Evolutionary conservation across 2,888 invertebrate genomes (phyloP).

Genomic region (Seladonia tumulorum): DNA sequence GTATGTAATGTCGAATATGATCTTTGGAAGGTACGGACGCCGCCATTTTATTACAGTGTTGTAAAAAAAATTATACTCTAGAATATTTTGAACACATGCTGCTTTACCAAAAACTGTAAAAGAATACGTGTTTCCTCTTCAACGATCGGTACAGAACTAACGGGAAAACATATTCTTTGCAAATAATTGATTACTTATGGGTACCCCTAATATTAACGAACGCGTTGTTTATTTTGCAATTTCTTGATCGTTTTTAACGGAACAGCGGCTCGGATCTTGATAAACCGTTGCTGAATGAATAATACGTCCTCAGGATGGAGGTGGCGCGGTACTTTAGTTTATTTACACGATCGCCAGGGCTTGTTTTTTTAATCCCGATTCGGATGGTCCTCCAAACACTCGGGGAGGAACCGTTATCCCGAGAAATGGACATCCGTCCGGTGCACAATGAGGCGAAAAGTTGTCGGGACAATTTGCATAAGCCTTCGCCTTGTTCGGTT

Average conservation of each 20-base stretch:
- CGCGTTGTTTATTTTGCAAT: neutral
- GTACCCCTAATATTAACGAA: no score
- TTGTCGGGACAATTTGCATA: constrained; percentile 49
- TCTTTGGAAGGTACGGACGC: no score
- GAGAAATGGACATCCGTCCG: constrained; percentile 62
- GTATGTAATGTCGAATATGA: no score
- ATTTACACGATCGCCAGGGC: neutral
- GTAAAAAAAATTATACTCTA: no score
- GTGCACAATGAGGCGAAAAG: constrained; percentile 31
- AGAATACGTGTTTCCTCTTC: no score
- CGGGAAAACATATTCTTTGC: no score
- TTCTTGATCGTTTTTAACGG: neutral
- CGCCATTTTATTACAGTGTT: no score
- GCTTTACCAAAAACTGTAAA: no score
- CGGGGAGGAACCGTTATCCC: constrained; percentile 54
- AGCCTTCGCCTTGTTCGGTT: constrained; percentile 28
- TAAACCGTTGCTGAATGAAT: neutral
- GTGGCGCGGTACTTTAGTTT: neutral
- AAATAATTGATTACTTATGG: no score
- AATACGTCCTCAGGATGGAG: neutral
- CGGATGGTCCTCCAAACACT: constrained; percentile 15
- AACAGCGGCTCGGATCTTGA: neutral
- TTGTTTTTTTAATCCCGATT: neutral
- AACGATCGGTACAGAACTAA: no score
- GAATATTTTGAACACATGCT: no score